Evolutionary conservation across 2,113 vertebrate species (phyloP), one percentile per base, ranked within the genome.

Genomic region (Siphamia tubifer): DNA sequence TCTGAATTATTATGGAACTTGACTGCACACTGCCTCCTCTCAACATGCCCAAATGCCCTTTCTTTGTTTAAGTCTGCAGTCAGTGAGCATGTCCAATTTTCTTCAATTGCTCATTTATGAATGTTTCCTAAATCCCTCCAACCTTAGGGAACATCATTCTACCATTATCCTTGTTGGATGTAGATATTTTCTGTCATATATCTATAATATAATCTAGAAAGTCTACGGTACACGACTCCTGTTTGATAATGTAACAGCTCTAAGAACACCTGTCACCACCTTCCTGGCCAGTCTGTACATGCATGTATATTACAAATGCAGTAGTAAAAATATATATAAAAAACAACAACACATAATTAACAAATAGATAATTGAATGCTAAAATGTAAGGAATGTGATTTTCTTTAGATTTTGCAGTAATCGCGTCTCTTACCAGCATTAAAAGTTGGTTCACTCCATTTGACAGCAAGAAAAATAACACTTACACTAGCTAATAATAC

Each of bases 371-470:
- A n/a, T n/a, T n/a, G n/a, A n/a, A n/a, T n/a, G n/a, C n/a, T n/a
- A n/a, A n/a, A n/a, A n/a, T n/a, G n/a, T n/a, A n/a, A n/a, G n/a
- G n/a, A n/a, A n/a, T n/a, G n/a, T n/a, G n/a, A n/a, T n/a, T n/a
- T 19, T 0, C 11, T 13, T 1, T 9, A 4, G 4, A 25, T 13
- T 2, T 16, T 20, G 15, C 10, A 43, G 27, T n/a, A n/a, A n/a
- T n/a, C n/a, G 2, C 11, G 10, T 24, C 2, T 15, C 74, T 77
- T 86, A 92, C 92, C 92, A 72, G 82, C 27, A 15, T 86, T 32
- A 57, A 93, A 92, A 2, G 65, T 51, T 0, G 89, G 83, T 19
- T 47, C 35, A 28, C 25, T 85, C 90, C 89, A 91, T 25, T 65
- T 79, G 25, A 82, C 36, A 32, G 87, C 89, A 1, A 92, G 12